Evolutionary conservation across 2,888 invertebrate genomes (phyloP), one percentile per base, ranked within the genome.

Genomic region (Dasysyrphus albostriatus): DNA sequence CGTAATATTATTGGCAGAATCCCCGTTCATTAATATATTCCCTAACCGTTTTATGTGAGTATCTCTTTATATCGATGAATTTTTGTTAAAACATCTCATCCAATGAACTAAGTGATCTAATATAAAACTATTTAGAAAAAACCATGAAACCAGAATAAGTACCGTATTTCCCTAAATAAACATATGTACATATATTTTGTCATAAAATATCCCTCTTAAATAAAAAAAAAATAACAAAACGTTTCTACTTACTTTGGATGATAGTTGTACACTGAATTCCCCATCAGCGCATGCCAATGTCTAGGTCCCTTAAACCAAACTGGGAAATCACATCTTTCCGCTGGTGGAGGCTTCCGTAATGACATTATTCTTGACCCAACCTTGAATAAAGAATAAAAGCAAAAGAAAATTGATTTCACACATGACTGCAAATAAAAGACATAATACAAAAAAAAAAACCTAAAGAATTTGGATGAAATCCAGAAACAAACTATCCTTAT

Each of bases 271-370:
- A 96, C 96, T 90, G 96, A 95, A 90, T 96, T 95, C 92, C 96
- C 96, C 94, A 98, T 97, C 91, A 98, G 94, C 61, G 97, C 97
- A 93, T 98, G 97, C 98, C 98, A 98, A 90, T 97, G 97, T 91
- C 95, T 95, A 79, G 95, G 95, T 90, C 95, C 96, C 88, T 97
- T 96, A 93, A 98, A 94, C 98, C 98, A 98, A 24, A 94, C 94
- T 3, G 98, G 98, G 92, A 97, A 98, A 92, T 96, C 96, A 93
- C 98, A 98, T 93, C 93, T 91, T 88, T 93, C 93, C 70, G 93
- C 91, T 84, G 91, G 89, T 14, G 93, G 92, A 77, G 93, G 92
- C 85, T 92, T 93, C 42, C 92, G 90, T 82, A 93, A 89, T 81
- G 92, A 92, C 93, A 93, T 93, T 84, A 93, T 93, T 78, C 93